Percentiles rank a stretch among this genome's conserved stretches.
Evolutionary conservation across 2,113 vertebrate genomes (phyloP).

Genomic region (Tapirus terrestris): DNA sequence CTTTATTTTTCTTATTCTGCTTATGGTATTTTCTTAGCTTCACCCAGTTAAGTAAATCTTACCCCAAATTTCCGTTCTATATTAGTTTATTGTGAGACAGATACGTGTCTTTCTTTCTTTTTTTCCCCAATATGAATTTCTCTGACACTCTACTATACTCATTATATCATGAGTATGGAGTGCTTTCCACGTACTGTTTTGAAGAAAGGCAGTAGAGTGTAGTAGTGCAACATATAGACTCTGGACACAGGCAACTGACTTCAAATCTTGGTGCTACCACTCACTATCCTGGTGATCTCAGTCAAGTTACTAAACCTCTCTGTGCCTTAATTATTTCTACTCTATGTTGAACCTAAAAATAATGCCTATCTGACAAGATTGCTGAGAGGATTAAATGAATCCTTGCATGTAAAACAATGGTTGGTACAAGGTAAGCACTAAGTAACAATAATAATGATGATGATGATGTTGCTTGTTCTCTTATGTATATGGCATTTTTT

Average conservation of each 20-base stretch:
- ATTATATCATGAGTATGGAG: neutral
- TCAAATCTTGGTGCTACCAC: neutral
- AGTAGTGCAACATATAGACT: neutral
- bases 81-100: neutral
- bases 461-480: neutral
- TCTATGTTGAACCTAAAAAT: neutral
- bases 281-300: neutral
- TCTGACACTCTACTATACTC: neutral
- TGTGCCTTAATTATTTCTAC: neutral
- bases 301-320: constrained; percentile 4
- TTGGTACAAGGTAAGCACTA: neutral
- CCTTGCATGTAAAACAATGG: neutral
- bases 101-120: neutral
- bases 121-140: neutral
- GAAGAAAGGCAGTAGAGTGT: neutral
- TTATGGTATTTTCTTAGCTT: neutral
- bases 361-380: neutral
- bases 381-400: neutral
- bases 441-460: neutral
- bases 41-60: neutral
- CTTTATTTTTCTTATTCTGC: neutral
- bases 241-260: neutral
- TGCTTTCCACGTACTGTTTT: neutral
- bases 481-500: constrained; percentile 2
- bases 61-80: constrained; percentile 29